A percentile compares a stretch with the other conserved stretches of the same genome.
Conservation (phyloP, 2,888 invertebrate genomes). For the Aporophyla nigra region DNA sequence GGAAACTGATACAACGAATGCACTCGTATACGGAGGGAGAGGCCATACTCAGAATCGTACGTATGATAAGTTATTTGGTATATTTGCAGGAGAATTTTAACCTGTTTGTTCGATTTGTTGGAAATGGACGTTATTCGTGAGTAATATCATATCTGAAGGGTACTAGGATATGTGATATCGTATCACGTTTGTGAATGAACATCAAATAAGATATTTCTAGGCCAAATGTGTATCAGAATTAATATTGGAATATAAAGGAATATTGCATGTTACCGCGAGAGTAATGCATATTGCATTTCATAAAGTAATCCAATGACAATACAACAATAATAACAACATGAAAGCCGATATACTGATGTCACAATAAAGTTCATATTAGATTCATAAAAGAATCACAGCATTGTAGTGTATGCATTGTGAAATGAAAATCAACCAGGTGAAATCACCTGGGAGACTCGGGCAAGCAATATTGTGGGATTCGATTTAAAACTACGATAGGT, state of each 20-base stretch:
- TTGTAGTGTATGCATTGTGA: slow-evolving; percentile 74
- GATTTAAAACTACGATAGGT: slow-evolving; percentile 84
- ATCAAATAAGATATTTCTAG: not conserved
- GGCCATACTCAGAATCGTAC: slow-evolving; percentile 31
- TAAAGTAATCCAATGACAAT: slow-evolving; percentile 49
- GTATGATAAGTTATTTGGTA: slow-evolving; percentile 51
- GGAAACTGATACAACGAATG: slow-evolving; percentile 86
- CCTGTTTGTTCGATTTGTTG: not conserved
- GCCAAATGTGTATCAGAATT: not conserved
- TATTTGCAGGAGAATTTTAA: slow-evolving; percentile 19
- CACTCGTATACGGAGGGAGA: slow-evolving; percentile 55
- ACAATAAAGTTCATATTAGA: slow-evolving; percentile 77
- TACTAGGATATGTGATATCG: not conserved
- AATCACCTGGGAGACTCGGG: slow-evolving; percentile 78
- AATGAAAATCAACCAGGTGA: slow-evolving; percentile 81
- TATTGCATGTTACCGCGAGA: slow-evolving; percentile 13
- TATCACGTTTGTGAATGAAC: not conserved
- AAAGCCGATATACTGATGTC: slow-evolving; percentile 58
- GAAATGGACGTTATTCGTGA: slow-evolving; percentile 6
- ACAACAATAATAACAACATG: slow-evolving; percentile 41
- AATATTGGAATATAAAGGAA: slow-evolving; percentile 9
- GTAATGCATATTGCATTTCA: slow-evolving; percentile 44
- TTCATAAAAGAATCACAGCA: slow-evolving; percentile 75
- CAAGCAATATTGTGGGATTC: slow-evolving; percentile 84
- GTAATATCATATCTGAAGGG: not conserved